Percentiles rank a stretch among this genome's conserved stretches.
phyloP scores from a whole-genome alignment of 1,140 invertebrate species.

The Diuraphis noxia region DNA sequence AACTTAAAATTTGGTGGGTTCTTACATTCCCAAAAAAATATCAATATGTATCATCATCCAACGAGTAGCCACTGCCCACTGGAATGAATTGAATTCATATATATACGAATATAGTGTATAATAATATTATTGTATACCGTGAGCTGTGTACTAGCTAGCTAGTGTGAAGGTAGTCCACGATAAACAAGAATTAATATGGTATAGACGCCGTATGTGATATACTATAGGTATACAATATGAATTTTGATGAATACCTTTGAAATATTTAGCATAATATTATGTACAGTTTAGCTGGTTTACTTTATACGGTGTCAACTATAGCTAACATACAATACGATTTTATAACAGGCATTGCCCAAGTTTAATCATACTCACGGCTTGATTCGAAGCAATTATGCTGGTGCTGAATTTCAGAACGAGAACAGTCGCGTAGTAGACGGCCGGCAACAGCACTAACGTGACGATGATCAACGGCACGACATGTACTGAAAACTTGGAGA shows the following conservation, averaged over 20 bases:
- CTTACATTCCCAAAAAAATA: not conserved
- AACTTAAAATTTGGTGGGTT: not conserved
- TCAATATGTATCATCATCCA: not conserved
- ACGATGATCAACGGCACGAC: constrained; percentile 23
- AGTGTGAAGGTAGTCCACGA: not conserved
- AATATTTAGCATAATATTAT: not conserved
- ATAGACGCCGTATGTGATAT: not conserved
- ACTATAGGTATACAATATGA: not conserved
- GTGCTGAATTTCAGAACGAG: constrained; percentile 14
- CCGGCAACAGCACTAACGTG: constrained; percentile 27
- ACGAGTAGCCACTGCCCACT: not conserved
- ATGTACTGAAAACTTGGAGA: constrained; percentile 23
- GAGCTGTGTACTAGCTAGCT: not conserved
- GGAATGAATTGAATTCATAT: not conserved
- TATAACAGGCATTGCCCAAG: not conserved
- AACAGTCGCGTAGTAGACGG: constrained; percentile 30
- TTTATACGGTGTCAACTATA: not conserved
- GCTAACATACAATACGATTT: not conserved
- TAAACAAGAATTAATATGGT: not conserved
- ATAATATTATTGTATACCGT: not conserved
- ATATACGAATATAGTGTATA: not conserved
- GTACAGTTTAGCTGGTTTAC: not conserved
- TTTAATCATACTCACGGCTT: constrained; percentile 22
- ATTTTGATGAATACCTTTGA: not conserved
- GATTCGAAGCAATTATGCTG: not conserved